Conservation (phyloP, 2,888 invertebrate genomes). For the Rotaria macrura region DNA sequence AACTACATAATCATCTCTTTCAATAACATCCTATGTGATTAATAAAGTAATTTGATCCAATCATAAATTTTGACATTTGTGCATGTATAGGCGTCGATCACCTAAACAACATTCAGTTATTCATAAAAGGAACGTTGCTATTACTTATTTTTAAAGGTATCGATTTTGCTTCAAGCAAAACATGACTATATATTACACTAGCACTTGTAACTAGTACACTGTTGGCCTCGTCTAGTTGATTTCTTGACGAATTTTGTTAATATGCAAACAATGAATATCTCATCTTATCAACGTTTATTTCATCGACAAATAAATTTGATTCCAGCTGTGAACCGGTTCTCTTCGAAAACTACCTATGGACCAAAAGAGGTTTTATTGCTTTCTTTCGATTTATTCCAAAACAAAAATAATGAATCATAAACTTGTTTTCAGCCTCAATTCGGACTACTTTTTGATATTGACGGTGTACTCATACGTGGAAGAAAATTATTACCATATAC, state of each 20-base stretch:
- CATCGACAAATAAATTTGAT: not conserved
- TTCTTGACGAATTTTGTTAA: not conserved
- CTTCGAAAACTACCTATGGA: not conserved
- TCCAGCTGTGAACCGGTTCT: not conserved
- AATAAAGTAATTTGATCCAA: not conserved
- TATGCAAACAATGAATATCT: not conserved
- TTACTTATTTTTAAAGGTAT: not conserved
- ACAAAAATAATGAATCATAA: not conserved
- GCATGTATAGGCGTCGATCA: not conserved
- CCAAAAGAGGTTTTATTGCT: not conserved
- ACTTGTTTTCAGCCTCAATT: constrained; percentile 44
- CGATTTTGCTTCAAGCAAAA: not conserved
- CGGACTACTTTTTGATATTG: constrained; percentile 61
- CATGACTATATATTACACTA: not conserved
- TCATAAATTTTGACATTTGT: not conserved
- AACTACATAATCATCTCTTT: too few species aligned
- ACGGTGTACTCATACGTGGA: constrained; percentile 60
- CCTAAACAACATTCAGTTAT: not conserved
- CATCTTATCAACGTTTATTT: not conserved
- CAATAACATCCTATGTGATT: not conserved
- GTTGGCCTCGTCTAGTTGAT: not conserved
- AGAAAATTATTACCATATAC: constrained; percentile 56
- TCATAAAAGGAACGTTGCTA: not conserved
- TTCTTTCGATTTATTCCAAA: not conserved
- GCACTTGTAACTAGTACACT: not conserved